These are phyloP conservation scores for Oceanodroma tethys DNA, from an alignment of 2,113 vertebrate genomes.

Conservation along the genomic window DNA sequence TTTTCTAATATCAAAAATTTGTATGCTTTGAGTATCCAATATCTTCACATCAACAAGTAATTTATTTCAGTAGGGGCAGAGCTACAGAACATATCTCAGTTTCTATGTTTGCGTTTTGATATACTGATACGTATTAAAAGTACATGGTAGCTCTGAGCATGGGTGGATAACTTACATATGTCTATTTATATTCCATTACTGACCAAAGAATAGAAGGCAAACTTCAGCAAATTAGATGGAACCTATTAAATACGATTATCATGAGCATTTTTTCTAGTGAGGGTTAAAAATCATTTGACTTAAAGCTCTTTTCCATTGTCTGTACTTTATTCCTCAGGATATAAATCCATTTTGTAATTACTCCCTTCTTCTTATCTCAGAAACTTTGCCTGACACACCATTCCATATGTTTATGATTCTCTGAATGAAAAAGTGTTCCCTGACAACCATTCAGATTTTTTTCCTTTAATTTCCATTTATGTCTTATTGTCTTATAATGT, in stretches of 20 bases:
- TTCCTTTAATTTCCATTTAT: slow-evolving; percentile 82
- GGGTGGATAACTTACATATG: background rate
- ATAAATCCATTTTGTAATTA: slow-evolving; percentile 81
- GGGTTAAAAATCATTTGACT: slow-evolving; percentile 69
- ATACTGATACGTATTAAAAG: slow-evolving; percentile 30
- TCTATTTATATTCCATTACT: slow-evolving; percentile 11
- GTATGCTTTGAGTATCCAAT: slow-evolving; percentile 18
- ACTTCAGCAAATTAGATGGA: slow-evolving; percentile 38
- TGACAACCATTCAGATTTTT: slow-evolving; percentile 77
- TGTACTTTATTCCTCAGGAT: slow-evolving; percentile 63
- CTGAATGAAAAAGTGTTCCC: slow-evolving; percentile 79
- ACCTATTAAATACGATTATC: slow-evolving; percentile 47
- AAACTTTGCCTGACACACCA: slow-evolving; percentile 79
- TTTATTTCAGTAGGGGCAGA: slow-evolving; percentile 34
- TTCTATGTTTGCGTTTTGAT: slow-evolving; percentile 17
- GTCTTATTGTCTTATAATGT: slow-evolving; percentile 82
- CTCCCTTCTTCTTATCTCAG: slow-evolving; percentile 71
- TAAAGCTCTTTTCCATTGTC: slow-evolving; percentile 67
- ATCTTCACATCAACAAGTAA: slow-evolving; percentile 35
- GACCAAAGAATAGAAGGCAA: slow-evolving; percentile 19
- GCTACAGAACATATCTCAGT: background rate
- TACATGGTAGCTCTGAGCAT: background rate
- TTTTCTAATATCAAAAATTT: slow-evolving; percentile 35
- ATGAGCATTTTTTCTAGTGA: slow-evolving; percentile 33
- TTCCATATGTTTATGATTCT: slow-evolving; percentile 83